A percentile compares a stretch with the other conserved stretches of the same genome.
These are phyloP conservation scores for Rugalucina vietnamica DNA, from an alignment of 2,888 invertebrate species.

Conservation along the genomic window DNA sequence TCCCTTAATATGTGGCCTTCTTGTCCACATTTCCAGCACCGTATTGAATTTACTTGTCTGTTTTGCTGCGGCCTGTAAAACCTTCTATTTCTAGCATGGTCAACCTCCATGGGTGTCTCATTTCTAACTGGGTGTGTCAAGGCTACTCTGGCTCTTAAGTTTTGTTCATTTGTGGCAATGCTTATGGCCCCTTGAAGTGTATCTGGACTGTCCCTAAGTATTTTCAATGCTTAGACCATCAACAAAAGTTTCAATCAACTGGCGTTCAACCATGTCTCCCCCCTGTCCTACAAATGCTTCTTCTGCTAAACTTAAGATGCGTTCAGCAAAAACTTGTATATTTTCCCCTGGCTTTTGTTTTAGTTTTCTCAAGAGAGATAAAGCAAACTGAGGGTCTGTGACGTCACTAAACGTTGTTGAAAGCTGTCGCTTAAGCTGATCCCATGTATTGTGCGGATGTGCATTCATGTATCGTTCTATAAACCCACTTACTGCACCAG, in stretches of 20 bases:
- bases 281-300: not conserved
- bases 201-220: conserved; percentile 28
- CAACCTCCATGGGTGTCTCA: conserved; percentile 33
- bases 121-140: not conserved
- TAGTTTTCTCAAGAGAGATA: not conserved
- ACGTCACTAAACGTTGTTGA: not conserved
- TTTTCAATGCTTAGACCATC: conserved; percentile 43
- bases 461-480: not conserved
- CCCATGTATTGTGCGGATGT: not conserved
- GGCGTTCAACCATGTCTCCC: conserved; percentile 3
- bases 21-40: too few species aligned
- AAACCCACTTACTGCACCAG: not conserved
- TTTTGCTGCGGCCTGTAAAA: too few species aligned
- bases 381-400: conserved; percentile 8
- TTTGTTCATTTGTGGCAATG: conserved; percentile 29
- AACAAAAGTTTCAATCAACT: conserved; percentile 31
- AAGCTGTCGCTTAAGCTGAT: not conserved
- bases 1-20: too few species aligned
- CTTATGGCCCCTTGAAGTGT: conserved; percentile 20
- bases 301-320: not conserved
- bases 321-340: conserved; percentile 12
- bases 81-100: conserved; percentile 12
- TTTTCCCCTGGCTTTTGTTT: conserved; percentile 8
- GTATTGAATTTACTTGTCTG: too few species aligned
- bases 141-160: conserved; percentile 9